Evolutionary conservation across 2,888 invertebrate genomes (phyloP).

Genomic region (Pseudococcus jackbeardsleyi): DNA sequence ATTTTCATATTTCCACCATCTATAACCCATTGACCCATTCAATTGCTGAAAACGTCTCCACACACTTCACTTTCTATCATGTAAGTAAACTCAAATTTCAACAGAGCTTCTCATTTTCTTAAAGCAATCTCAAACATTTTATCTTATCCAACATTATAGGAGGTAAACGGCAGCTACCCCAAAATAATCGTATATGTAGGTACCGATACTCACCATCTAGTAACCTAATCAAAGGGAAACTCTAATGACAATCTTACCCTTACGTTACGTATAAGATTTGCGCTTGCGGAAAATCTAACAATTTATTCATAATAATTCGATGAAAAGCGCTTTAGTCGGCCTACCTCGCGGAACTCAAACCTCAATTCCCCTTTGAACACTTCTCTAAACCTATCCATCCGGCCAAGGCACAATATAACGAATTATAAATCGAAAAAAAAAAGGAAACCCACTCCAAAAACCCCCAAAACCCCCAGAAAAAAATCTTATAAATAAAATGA

Average conservation of each 20-base stretch:
- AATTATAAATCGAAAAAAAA: not conserved
- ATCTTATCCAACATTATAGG: not conserved
- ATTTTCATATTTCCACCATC: no score
- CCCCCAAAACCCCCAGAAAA: no score
- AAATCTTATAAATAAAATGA: conserved; percentile 27
- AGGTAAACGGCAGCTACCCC: not conserved
- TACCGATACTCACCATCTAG: not conserved
- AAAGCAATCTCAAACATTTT: not conserved
- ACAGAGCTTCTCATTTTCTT: not conserved
- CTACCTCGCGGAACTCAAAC: not conserved
- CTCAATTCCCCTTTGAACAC: not conserved
- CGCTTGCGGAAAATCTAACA: not conserved
- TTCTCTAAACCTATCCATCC: not conserved
- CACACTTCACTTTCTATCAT: no score
- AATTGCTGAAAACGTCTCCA: no score
- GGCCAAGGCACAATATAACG: not conserved
- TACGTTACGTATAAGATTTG: not conserved
- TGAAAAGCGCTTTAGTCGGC: not conserved
- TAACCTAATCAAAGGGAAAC: not conserved
- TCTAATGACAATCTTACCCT: not conserved
- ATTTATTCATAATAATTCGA: conserved; percentile 11
- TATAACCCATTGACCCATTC: no score
- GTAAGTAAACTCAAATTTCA: no score
- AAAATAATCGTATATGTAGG: not conserved
- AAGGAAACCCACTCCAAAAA: no score